These are phyloP conservation scores for Eupleurogrammus muticus DNA, from an alignment of 2,797 vertebrate genomes.

Conservation along the genomic window DNA sequence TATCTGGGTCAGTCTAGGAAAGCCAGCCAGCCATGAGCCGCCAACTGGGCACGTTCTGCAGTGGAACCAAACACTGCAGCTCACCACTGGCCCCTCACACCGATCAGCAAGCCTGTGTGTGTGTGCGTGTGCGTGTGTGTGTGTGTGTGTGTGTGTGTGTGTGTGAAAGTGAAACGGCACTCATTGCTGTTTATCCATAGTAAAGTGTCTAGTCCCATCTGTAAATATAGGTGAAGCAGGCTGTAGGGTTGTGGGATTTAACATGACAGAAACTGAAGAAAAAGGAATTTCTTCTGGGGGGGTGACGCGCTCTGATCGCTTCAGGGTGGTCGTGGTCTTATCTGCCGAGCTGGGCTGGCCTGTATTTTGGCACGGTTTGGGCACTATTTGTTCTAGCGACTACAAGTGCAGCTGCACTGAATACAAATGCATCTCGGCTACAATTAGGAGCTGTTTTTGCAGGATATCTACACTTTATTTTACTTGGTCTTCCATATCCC, in stretches of 20 bases:
- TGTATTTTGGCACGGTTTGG: constrained; percentile 38
- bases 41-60: constrained; percentile 70
- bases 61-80: constrained; percentile 59
- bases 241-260: constrained; percentile 25
- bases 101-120: constrained; percentile 48
- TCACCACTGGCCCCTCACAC: constrained; percentile 48
- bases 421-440: constrained; percentile 32
- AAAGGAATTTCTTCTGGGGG: constrained; percentile 13
- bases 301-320: constrained; percentile 6
- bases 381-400: constrained; percentile 22
- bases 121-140: constrained; percentile 7
- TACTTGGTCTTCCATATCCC: background rate
- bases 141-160: constrained; percentile 5
- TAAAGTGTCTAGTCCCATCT: background rate
- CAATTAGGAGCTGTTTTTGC: constrained; percentile 10
- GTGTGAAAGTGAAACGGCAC: constrained; percentile 10
- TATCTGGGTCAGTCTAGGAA: constrained; percentile 82
- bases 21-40: constrained; percentile 61
- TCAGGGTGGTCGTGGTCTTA: constrained; percentile 34
- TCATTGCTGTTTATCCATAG: constrained; percentile 20
- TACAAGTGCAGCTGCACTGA: constrained; percentile 31
- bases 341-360: constrained; percentile 40
- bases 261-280: constrained; percentile 22
- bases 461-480: background rate
- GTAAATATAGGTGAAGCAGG: constrained; percentile 12